These are phyloP conservation scores for Paramormyrops hopkinsi DNA, from an alignment of 2,797 vertebrate species.

Conservation along the genomic window DNA sequence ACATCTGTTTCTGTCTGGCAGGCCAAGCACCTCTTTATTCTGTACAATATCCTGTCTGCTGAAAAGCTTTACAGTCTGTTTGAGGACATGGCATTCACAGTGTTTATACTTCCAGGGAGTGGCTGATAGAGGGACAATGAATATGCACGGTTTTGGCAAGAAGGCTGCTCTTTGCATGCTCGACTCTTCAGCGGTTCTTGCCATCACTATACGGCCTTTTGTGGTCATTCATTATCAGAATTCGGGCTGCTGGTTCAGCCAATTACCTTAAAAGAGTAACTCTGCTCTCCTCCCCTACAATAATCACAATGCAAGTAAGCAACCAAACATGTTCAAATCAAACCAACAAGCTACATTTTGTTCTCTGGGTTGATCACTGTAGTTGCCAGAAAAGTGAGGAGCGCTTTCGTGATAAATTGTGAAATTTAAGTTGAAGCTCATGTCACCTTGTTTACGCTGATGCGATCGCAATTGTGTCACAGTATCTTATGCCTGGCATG, in stretches of 20 bases:
- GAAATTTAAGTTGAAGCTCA: background rate
- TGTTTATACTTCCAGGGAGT: background rate
- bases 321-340: background rate
- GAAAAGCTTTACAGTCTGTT: slow-evolving; percentile 25
- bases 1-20: slow-evolving; percentile 32
- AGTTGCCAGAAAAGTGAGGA: too few species aligned
- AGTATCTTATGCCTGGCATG: background rate
- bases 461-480: background rate
- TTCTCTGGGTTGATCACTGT: background rate
- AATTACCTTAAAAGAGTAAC: background rate
- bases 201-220: background rate
- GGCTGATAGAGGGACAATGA: background rate
- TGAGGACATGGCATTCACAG: background rate
- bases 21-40: slow-evolving; percentile 28
- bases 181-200: background rate
- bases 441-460: slow-evolving; percentile 15
- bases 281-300: background rate
- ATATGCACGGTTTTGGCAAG: background rate
- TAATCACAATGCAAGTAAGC: background rate
- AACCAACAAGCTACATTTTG: background rate
- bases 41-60: slow-evolving; percentile 21
- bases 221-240: background rate
- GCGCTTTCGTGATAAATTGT: background rate
- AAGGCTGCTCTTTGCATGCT: background rate
- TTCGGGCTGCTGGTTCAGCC: background rate